A percentile compares a stretch with the other conserved stretches of the same genome.
Conservation (phyloP, 2,797 vertebrate species). For the Anas acuta region DNA sequence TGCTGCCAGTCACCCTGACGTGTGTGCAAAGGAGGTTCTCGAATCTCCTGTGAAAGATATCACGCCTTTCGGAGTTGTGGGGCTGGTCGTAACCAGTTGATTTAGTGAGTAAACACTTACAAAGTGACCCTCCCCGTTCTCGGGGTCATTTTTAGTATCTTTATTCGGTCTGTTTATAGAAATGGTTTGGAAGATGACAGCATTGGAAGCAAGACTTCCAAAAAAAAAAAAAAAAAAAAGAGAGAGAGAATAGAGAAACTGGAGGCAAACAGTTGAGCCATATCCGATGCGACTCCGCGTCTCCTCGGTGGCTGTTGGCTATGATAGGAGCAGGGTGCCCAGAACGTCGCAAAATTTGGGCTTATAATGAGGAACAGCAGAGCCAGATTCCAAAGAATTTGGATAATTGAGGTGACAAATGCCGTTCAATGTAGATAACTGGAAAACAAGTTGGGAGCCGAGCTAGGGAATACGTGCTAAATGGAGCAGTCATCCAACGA, state of each 20-base stretch:
- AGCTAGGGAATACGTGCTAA: background rate
- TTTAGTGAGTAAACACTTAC: background rate
- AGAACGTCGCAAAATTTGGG: background rate
- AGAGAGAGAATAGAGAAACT: background rate
- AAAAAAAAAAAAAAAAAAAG: background rate
- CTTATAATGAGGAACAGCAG: slow-evolving; percentile 28
- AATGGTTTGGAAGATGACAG: slow-evolving; percentile 12
- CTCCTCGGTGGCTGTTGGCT: background rate
- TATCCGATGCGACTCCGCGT: background rate
- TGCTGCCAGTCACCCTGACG: background rate
- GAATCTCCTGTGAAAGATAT: background rate
- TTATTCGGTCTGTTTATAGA: slow-evolving; percentile 27
- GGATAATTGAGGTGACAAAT: slow-evolving; percentile 50
- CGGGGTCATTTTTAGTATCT: background rate
- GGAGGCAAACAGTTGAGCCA: background rate
- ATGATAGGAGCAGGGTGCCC: background rate
- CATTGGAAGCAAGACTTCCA: slow-evolving; percentile 2
- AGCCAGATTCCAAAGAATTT: slow-evolving; percentile 6
- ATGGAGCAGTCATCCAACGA: background rate
- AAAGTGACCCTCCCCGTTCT: background rate
- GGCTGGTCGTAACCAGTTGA: background rate
- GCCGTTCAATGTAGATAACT: slow-evolving; percentile 31
- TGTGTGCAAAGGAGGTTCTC: background rate
- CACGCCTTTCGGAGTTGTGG: fast-evolving
- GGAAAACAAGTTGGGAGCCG: background rate